Evolutionary conservation across 2,113 vertebrate genomes (phyloP), one percentile per base, ranked within the genome.

Genomic region (Chroicocephalus ridibundus): DNA sequence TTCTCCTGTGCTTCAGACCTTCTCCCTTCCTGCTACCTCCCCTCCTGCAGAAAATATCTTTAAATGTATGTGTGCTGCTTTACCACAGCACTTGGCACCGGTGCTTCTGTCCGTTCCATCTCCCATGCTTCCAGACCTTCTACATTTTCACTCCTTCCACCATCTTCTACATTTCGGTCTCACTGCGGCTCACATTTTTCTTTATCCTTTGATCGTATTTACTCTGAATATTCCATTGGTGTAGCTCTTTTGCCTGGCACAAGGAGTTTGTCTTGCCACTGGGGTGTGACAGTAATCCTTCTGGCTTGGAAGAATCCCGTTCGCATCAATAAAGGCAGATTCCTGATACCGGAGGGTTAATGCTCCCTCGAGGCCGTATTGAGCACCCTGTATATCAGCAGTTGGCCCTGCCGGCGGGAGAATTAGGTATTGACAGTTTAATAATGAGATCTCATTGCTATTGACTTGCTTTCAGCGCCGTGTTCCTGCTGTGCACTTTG

Each of bases 401-500:
- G 51, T 74, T n/a, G 69, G 74, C 82, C 93, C 93, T 40, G 52
- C 94, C 20, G 58, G 91, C 7, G 15, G 83, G 81, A 92, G 98
- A 96, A 61, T 92, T 83, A 87, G 97, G 49, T 97, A 98, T 98
- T 77, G 97, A 94, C 98, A 97, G 95, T 78, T 97, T 91, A 94
- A 98, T 98, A 97, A 98, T 96, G 97, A 97, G 95, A 65, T 71
- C 93, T 94, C 85, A 13, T 83, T 62, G 95, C 92, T 65, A 64
- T 87, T 65, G 81, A 80, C 49, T 36, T 4, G 60, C 82, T n/a
- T 29, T 52, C 38, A 17, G 77, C 7, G 38, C 62, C 5, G 13
- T 0, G 19, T 27, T 82, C 76, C 96, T 46, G 71, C 90, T 26
- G 94, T 2, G 49, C 89, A 13, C 83, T 82, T 31, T 9, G 71